A percentile compares a stretch with the other conserved stretches of the same genome.
Evolutionary conservation across 2,113 vertebrate species (phyloP).

Genomic region (Morone saxatilis): DNA sequence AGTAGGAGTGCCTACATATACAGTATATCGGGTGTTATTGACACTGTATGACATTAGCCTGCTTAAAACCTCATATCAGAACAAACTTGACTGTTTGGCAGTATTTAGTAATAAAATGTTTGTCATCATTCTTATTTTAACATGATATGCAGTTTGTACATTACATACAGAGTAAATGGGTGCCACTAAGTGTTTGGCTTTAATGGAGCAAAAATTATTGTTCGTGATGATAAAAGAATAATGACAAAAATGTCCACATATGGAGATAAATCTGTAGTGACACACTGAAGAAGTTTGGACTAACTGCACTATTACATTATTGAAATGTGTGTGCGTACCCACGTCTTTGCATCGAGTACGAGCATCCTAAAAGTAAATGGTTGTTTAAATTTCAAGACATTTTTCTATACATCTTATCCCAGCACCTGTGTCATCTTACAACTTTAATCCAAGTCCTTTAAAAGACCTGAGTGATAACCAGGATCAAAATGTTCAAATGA

Average conservation of each 20-base stretch:
- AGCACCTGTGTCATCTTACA: slow-evolving; percentile 1
- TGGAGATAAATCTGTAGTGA: not conserved
- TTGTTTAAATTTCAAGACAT: not conserved
- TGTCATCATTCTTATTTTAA: slow-evolving; percentile 7
- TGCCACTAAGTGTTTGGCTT: not conserved
- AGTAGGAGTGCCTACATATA: not conserved
- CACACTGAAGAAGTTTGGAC: slow-evolving; percentile 22
- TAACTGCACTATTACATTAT: slow-evolving; percentile 66
- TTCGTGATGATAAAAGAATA: not conserved
- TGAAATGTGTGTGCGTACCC: slow-evolving; percentile 1
- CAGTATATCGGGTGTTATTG: not conserved
- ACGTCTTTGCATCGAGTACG: not conserved
- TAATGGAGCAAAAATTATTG: not conserved
- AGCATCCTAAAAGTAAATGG: not conserved
- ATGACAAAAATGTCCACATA: not conserved
- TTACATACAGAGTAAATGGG: slow-evolving; percentile 6
- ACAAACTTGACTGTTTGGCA: slow-evolving; percentile 21
- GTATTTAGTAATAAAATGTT: slow-evolving; percentile 39
- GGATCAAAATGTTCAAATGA: not conserved
- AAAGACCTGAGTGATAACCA: slow-evolving; percentile 29
- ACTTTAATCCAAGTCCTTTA: not conserved
- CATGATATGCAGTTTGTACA: slow-evolving; percentile 25
- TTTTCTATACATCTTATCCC: not conserved
- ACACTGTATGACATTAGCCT: slow-evolving; percentile 1
- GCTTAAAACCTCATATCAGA: slow-evolving; percentile 10